Percentiles rank a stretch among this genome's conserved stretches.
These are phyloP conservation scores for Ictalurus punctatus DNA, from an alignment of 2,113 vertebrate genomes.

Conservation along the genomic window DNA sequence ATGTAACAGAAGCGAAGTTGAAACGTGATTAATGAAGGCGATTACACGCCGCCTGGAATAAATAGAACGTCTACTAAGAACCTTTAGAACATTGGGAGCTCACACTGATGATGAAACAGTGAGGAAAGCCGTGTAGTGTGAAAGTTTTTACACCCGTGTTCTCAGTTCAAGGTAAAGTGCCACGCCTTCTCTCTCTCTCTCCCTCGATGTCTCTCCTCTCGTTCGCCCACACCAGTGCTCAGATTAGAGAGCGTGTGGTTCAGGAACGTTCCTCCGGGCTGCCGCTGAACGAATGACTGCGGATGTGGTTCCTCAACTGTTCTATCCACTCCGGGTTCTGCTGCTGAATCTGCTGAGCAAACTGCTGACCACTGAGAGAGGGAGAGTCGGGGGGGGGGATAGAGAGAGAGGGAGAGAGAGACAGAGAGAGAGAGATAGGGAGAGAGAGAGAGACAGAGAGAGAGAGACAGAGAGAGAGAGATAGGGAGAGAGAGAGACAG, in stretches of 20 bases:
- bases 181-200: constrained; percentile 58
- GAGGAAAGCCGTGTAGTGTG: constrained; percentile 13
- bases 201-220: constrained; percentile 51
- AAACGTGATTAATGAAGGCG: not conserved
- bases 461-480: not conserved
- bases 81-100: not conserved
- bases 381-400: constrained; percentile 45
- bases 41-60: not conserved
- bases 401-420: not conserved
- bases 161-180: constrained; percentile 67
- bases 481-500: not conserved
- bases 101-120: not conserved
- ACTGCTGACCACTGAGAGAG: constrained; percentile 89
- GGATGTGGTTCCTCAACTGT: constrained; percentile 93
- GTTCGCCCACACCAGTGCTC: constrained; percentile 58
- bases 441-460: not conserved
- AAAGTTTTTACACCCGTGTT: constrained; percentile 18
- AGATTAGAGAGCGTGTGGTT: constrained; percentile 64
- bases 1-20: not conserved
- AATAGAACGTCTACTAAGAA: not conserved
- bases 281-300: constrained; percentile 93
- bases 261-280: constrained; percentile 94
- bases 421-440: not conserved
- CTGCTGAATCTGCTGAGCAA: constrained; percentile 98
- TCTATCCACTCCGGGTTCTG: constrained; percentile 98